Evolutionary conservation across 2,888 invertebrate genomes (phyloP).

Genomic region (Magallana nippona): DNA sequence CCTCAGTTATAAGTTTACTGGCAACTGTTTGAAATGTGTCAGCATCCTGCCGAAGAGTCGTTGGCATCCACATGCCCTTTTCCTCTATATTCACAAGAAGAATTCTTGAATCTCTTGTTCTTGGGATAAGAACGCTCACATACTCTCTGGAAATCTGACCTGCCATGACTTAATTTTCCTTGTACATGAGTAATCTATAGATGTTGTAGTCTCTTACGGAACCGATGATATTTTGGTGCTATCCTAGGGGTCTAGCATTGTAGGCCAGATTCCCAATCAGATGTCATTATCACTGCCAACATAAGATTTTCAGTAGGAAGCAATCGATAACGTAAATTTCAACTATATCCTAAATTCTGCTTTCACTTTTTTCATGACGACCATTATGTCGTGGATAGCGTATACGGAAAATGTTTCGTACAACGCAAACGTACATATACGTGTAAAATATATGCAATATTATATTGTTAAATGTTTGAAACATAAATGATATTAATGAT

Average conservation of each 20-base stretch:
- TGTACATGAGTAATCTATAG: not conserved
- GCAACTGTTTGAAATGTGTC: slow-evolving; percentile 71
- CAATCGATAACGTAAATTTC: not conserved
- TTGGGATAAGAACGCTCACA: slow-evolving; percentile 71
- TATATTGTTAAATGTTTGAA: too few relatives aligned
- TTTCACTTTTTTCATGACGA: slow-evolving; percentile 30
- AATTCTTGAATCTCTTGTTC: slow-evolving; percentile 61
- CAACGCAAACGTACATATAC: not conserved
- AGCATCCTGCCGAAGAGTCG: slow-evolving; percentile 61
- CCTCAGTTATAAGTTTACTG: slow-evolving; percentile 71
- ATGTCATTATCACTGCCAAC: too few relatives aligned
- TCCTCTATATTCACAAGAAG: slow-evolving; percentile 67
- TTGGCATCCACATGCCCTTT: slow-evolving; percentile 76
- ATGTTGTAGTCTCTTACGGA: too few relatives aligned
- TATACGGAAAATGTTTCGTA: not conserved
- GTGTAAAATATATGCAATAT: too few relatives aligned
- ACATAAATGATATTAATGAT: too few relatives aligned
- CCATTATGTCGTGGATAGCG: not conserved
- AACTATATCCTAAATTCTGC: not conserved
- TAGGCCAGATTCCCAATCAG: too few relatives aligned
- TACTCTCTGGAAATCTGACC: slow-evolving; percentile 55
- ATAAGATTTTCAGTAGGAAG: too few relatives aligned
- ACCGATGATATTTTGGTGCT: too few relatives aligned
- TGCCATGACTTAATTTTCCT: slow-evolving; percentile 19
- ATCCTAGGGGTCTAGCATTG: too few relatives aligned